Evolutionary conservation across 35 echinoderm and acorn worm genomes (phyloP).

Genomic region (Heliocidaris tuberculata): DNA sequence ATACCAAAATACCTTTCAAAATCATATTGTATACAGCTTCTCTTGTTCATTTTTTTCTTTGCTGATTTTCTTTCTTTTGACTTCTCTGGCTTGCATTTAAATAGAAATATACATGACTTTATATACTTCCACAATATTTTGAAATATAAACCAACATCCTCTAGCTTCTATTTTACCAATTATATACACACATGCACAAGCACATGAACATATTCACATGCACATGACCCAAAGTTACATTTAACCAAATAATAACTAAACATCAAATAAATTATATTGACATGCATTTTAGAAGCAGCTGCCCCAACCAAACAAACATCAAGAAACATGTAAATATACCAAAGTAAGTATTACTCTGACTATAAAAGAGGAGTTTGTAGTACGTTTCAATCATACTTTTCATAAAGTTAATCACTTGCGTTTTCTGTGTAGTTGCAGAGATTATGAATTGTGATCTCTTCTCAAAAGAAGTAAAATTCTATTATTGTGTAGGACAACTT

Average conservation of each 20-base stretch:
- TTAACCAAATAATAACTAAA: not conserved
- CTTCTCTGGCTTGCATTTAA: not conserved
- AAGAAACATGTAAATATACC: not conserved
- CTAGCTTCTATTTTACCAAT: not conserved
- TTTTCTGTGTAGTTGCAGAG: too few species aligned
- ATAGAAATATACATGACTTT: not conserved
- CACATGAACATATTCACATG: not conserved
- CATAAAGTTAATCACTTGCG: too few species aligned
- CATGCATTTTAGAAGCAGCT: constrained; percentile 2
- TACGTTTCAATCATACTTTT: too few species aligned
- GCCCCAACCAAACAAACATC: not conserved
- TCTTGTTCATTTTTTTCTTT: not conserved
- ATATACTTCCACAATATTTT: not conserved
- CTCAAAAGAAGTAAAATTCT: too few species aligned
- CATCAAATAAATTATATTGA: not conserved
- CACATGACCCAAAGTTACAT: not conserved
- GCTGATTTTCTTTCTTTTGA: not conserved
- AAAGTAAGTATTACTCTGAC: too few species aligned
- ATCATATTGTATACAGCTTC: not conserved
- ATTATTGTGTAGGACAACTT: too few species aligned
- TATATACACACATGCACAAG: not conserved
- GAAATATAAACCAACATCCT: not conserved
- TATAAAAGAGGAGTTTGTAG: too few species aligned
- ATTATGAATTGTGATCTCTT: too few species aligned
- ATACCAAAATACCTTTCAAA: not conserved